These are phyloP conservation scores for Vicugna pacos DNA, from an alignment of 2,113 vertebrate genomes.

Conservation along the genomic window DNA sequence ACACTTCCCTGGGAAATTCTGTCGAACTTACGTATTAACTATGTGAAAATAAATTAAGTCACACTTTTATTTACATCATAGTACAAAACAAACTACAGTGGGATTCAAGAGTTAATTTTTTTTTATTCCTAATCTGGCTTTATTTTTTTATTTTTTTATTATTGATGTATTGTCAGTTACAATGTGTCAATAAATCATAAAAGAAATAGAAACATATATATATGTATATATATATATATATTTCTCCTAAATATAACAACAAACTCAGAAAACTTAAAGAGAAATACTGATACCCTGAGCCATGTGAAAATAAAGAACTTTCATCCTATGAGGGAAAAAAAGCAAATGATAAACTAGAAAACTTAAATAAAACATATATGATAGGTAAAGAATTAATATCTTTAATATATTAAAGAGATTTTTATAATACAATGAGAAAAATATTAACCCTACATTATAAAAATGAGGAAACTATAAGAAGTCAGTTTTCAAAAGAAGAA, in stretches of 20 bases:
- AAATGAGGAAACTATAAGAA: not conserved
- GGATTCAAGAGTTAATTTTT: slow-evolving; percentile 33
- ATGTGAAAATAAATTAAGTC: slow-evolving; percentile 47
- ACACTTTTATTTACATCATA: slow-evolving; percentile 16
- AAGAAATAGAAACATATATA: not conserved
- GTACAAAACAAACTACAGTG: slow-evolving; percentile 33
- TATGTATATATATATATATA: not conserved
- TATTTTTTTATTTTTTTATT: too few species aligned
- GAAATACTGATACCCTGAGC: slow-evolving; percentile 17
- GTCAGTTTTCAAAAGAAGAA: slow-evolving; percentile 60
- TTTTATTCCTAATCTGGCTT: not conserved
- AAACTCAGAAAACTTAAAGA: slow-evolving; percentile 13
- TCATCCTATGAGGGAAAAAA: not conserved
- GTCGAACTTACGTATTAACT: slow-evolving; percentile 29
- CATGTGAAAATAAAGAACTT: slow-evolving; percentile 46
- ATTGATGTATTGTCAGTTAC: too few species aligned
- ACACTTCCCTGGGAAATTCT: slow-evolving; percentile 56
- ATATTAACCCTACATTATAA: slow-evolving; percentile 13
- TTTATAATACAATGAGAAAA: slow-evolving; percentile 32
- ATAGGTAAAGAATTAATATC: slow-evolving; percentile 22
- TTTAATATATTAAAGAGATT: slow-evolving; percentile 46
- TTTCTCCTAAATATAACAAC: slow-evolving; percentile 31
- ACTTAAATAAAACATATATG: slow-evolving; percentile 12
- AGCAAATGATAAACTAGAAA: slow-evolving; percentile 38
- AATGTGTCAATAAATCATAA: not conserved